Conservation (phyloP, 2,113 vertebrate species). For the human region GRCh38 chr11:81713001-81713500, state of each 20-base stretch:
- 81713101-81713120: neutral
- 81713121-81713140: neutral
- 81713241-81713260: neutral
- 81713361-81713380: too few relatives aligned
- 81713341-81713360: neutral
- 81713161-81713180: neutral
- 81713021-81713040: neutral
- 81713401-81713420: too few relatives aligned
- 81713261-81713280: neutral
- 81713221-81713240: neutral
- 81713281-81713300: neutral
- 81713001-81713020: neutral
- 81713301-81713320: neutral
- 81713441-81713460: too few relatives aligned
- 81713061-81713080: neutral
- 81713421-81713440: too few relatives aligned
- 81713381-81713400: too few relatives aligned
- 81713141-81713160: neutral
- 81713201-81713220: neutral
- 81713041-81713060: neutral
- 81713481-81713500: too few relatives aligned
- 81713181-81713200: neutral
- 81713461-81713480: too few relatives aligned
- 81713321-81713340: neutral
- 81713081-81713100: neutral